A percentile compares a stretch with the other conserved stretches of the same genome.
These are phyloP conservation scores for Mustelus asterias DNA, from an alignment of 2,113 vertebrate species.

Conservation along the genomic window DNA sequence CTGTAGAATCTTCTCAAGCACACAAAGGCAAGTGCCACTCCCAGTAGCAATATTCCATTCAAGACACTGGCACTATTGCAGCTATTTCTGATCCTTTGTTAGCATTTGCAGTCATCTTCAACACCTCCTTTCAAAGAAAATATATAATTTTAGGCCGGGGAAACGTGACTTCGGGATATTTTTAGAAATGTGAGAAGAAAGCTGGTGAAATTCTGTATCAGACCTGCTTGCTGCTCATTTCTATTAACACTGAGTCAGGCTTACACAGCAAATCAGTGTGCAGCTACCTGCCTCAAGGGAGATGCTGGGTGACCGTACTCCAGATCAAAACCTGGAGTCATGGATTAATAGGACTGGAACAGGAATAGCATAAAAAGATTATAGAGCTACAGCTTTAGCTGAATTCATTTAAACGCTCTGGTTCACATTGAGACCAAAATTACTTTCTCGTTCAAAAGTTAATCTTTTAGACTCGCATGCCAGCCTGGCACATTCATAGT, in stretches of 20 bases:
- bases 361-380: slow-evolving; percentile 41
- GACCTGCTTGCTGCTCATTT: slow-evolving; percentile 38
- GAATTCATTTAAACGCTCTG: slow-evolving; percentile 44
- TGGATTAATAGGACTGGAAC: slow-evolving; percentile 48
- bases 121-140: slow-evolving; percentile 46
- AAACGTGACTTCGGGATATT: not conserved
- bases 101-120: slow-evolving; percentile 42
- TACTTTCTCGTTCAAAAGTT: slow-evolving; percentile 42
- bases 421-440: slow-evolving; percentile 46
- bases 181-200: not conserved
- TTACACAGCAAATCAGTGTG: slow-evolving; percentile 51
- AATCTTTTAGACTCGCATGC: slow-evolving; percentile 41
- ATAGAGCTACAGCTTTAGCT: slow-evolving; percentile 22
- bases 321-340: slow-evolving; percentile 57
- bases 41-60: slow-evolving; percentile 52
- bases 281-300: slow-evolving; percentile 62
- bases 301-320: slow-evolving; percentile 49
- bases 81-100: slow-evolving; percentile 39
- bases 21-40: slow-evolving; percentile 67
- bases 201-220: slow-evolving; percentile 17
- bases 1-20: slow-evolving; percentile 44
- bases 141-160: not conserved
- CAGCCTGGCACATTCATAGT: not conserved
- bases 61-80: slow-evolving; percentile 40
- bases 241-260: slow-evolving; percentile 43